A percentile compares a stretch with the other conserved stretches of the same genome.
Evolutionary conservation across 1,140 invertebrate genomes (phyloP).

Genomic region (Calephelis virginiensis): DNA sequence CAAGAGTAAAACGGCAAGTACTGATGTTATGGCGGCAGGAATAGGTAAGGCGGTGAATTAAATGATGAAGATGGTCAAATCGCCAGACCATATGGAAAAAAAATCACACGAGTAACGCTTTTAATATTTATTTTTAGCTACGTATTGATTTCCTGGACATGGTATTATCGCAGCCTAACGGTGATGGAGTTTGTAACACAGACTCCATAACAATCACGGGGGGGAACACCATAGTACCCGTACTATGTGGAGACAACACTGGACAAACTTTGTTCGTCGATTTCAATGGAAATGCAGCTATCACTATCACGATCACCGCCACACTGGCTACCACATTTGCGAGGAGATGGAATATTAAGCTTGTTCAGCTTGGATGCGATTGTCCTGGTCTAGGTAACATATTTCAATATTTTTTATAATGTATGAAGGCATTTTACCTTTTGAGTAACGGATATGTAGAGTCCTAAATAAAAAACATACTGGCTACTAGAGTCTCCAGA

Average conservation of each 20-base stretch:
- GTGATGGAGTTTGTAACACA: conserved; percentile 84
- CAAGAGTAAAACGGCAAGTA: too few relatives aligned
- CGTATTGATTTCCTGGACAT: conserved; percentile 88
- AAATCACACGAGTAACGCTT: too few relatives aligned
- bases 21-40: too few relatives aligned
- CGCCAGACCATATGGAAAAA: too few relatives aligned
- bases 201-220: conserved; percentile 86
- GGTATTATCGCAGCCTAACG: conserved; percentile 84
- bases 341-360: conserved; percentile 87
- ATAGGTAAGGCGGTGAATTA: too few relatives aligned
- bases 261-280: conserved; percentile 90
- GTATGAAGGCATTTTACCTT: too few relatives aligned
- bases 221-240: conserved; percentile 82
- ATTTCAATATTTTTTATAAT: neutral
- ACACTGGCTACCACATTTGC: conserved; percentile 80
- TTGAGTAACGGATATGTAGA: too few relatives aligned
- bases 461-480: too few relatives aligned
- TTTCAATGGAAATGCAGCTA: conserved; percentile 83
- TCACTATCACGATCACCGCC: conserved; percentile 84
- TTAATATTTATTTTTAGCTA: conserved; percentile 70
- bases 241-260: conserved; percentile 88
- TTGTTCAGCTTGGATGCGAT: conserved; percentile 86
- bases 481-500: too few relatives aligned
- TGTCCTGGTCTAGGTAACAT: conserved; percentile 80
- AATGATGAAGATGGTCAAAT: too few relatives aligned